phyloP scores from a whole-genome alignment of 2,888 invertebrate species.

The Erebia epiphron region DNA sequence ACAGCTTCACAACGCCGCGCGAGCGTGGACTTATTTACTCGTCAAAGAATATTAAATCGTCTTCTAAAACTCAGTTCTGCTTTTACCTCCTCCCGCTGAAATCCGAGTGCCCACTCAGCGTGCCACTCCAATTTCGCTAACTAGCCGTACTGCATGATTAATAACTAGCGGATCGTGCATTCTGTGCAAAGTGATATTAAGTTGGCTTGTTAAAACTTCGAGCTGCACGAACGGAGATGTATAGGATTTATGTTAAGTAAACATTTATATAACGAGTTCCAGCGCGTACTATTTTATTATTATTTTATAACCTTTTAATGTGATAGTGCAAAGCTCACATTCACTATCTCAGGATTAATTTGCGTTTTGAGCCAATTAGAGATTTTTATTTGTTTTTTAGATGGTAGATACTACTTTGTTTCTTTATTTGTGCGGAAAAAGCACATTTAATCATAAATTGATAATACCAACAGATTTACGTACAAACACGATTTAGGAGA shows the following conservation, averaged over 20 bases:
- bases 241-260: slow-evolving; percentile 55
- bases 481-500: background rate
- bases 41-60: slow-evolving; percentile 52
- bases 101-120: slow-evolving; percentile 50
- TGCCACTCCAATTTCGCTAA: slow-evolving; percentile 71
- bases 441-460: no score
- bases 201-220: slow-evolving; percentile 82
- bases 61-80: slow-evolving; percentile 45
- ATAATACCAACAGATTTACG: slow-evolving; percentile 38
- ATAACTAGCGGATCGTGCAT: slow-evolving; percentile 79
- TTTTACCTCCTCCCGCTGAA: slow-evolving; percentile 41
- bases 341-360: no score
- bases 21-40: slow-evolving; percentile 46
- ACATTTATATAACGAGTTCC: no score
- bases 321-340: no score
- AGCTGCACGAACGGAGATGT: slow-evolving; percentile 70
- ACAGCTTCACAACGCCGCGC: slow-evolving; percentile 41
- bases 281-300: no score
- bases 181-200: slow-evolving; percentile 80
- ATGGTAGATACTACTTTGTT: no score
- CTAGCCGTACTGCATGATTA: slow-evolving; percentile 80
- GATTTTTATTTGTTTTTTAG: no score
- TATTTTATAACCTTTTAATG: no score
- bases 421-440: no score
- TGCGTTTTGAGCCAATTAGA: no score